Percentiles rank a stretch among this genome's conserved stretches.
These are phyloP conservation scores for Cyprinodon variegatus DNA, from an alignment of 2,113 vertebrate genomes.

Conservation along the genomic window DNA sequence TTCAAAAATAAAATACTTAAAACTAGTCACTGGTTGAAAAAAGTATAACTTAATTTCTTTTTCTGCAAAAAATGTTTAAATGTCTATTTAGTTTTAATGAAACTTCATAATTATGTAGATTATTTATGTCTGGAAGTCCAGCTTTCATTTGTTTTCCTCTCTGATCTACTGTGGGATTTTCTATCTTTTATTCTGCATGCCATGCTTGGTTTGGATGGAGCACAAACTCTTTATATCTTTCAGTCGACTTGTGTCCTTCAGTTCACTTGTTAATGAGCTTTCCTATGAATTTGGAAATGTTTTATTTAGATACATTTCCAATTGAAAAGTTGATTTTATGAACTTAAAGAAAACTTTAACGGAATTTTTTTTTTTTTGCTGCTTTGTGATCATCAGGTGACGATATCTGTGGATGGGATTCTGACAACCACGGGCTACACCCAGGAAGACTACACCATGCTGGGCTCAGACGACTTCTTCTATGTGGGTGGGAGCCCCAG, in stretches of 20 bases:
- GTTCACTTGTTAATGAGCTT: neutral
- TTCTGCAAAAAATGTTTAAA: neutral
- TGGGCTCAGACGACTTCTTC: slow-evolving; percentile 98
- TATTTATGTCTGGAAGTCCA: neutral
- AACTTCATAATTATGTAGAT: neutral
- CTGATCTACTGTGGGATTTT: neutral
- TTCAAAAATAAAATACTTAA: too few relatives aligned
- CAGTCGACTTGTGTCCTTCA: neutral
- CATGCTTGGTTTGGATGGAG: neutral
- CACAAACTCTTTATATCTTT: neutral
- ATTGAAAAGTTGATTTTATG: neutral
- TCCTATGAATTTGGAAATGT: neutral
- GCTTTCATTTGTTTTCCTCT: neutral
- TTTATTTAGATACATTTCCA: neutral
- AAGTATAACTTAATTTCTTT: neutral
- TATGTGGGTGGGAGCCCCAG: slow-evolving; percentile 98
- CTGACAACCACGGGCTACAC: slow-evolving; percentile 98
- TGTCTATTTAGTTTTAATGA: neutral
- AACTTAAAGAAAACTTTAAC: neutral
- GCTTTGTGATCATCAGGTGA: slow-evolving; percentile 86
- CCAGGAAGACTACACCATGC: slow-evolving; percentile 98
- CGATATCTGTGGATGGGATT: slow-evolving; percentile 98
- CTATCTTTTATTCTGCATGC: neutral
- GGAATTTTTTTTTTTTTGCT: slow-evolving; percentile 1
- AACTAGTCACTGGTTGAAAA: too few relatives aligned